Base-by-base conservation (phyloP, 1,140 invertebrate genomes). In the Geopemphigus sp. region DNA sequence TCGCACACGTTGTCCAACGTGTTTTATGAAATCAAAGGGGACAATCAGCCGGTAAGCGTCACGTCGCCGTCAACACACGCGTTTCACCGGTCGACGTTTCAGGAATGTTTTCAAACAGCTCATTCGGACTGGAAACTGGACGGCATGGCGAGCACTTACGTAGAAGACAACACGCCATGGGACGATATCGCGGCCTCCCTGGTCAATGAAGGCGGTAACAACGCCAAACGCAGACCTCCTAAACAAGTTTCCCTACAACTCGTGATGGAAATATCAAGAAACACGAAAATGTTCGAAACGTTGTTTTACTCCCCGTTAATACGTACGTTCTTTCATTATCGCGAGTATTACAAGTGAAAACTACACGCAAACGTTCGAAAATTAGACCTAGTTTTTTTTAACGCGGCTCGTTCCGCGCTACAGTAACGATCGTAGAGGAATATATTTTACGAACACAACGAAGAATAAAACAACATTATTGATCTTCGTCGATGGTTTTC, bases 1-100 rank as follows among this genome's bases (percentile, higher is more conserved):
- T 76, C 73, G n/a, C 73, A 76, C 19, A 76, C 59, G 32, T 6
- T 59, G 45, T 59, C 56, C 15, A 61, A 76, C 45, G 22, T 76
- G 0, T 59, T 57, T 19, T 76, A 76, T 6, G 73, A 59, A 26
- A 45, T 59, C 1, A 39, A 76, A 45, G 29, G 47, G 3, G 47
- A 61, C 10, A 29, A 32, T 14, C 22, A 39, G 3, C 17, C 32
- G 4, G 73, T 76, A 57, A 61, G 73, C 45, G 17, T 12, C 5
- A n/a, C 8, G 32, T 39, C 32, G 8, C 8, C 32, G 32, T 39
- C 32, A 8, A 4, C 32, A 39, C 32, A 8, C 32, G 32, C 3
- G 57, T 14, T n/a, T n/a, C n/a, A n/a, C n/a, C n/a, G n/a, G n/a
- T n/a, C 22, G 6, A 57, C 17, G 19, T 64, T 64, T 29, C n/a